A percentile compares a stretch with the other conserved stretches of the same genome.
phyloP scores from a whole-genome alignment of 2,888 invertebrate species.

The Schizaphis graminum region DNA sequence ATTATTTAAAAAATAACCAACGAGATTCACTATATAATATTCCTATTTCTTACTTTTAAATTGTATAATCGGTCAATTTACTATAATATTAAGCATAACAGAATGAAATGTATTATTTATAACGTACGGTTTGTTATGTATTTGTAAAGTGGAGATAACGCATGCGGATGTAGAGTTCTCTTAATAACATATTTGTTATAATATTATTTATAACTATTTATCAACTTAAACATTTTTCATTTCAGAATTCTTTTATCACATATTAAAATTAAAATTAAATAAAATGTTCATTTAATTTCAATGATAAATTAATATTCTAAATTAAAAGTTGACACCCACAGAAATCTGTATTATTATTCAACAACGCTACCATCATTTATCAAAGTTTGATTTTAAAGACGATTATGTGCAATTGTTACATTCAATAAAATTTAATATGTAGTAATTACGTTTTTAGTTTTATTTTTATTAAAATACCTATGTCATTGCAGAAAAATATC shows the following conservation, averaged over 20 bases:
- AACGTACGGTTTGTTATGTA: neutral
- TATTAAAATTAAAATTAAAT: slow-evolving; percentile 12
- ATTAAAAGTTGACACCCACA: slow-evolving; percentile 25
- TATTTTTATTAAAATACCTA: slow-evolving; percentile 24
- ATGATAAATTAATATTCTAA: slow-evolving; percentile 39
- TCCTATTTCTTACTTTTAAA: neutral
- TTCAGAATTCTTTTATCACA: neutral
- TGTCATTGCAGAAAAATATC: neutral
- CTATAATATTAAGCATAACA: neutral
- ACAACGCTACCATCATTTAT: slow-evolving; percentile 25
- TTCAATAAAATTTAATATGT: neutral
- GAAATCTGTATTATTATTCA: slow-evolving; percentile 27
- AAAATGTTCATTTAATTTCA: neutral
- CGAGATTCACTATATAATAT: neutral
- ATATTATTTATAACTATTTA: neutral
- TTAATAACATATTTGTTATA: neutral
- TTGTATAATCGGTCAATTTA: neutral
- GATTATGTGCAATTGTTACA: slow-evolving; percentile 13
- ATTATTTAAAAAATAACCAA: neutral
- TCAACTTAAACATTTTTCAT: slow-evolving; percentile 5
- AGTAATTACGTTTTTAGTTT: neutral
- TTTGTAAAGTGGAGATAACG: neutral
- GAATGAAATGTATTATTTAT: neutral
- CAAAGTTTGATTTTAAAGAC: slow-evolving; percentile 44
- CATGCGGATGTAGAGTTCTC: neutral